Percentiles rank a stretch among this genome's conserved stretches.
These are phyloP conservation scores for Bucco capensis DNA, from an alignment of 2,113 vertebrate species.

Conservation along the genomic window DNA sequence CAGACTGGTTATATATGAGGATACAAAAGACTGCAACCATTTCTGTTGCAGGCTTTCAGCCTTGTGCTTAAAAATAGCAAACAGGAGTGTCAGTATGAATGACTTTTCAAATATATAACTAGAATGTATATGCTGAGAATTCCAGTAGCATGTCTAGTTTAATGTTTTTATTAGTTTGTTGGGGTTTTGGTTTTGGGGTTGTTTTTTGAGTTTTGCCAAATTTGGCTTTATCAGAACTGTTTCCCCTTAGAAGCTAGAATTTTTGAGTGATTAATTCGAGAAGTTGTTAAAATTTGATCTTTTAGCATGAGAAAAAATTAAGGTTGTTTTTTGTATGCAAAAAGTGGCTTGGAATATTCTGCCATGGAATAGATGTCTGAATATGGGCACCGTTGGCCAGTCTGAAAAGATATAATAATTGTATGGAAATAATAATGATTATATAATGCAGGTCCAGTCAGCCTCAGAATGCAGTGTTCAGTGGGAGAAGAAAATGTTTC, in stretches of 20 bases:
- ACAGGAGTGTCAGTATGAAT: conserved; percentile 1
- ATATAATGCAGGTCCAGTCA: neutral
- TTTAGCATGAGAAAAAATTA: neutral
- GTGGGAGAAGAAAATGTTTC: neutral
- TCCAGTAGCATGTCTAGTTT: neutral
- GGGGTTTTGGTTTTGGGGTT: neutral
- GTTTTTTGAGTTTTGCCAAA: neutral
- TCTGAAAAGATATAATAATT: neutral
- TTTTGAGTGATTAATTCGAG: neutral
- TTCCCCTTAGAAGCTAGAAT: neutral
- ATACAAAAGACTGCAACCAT: conserved; percentile 10
- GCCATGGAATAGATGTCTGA: neutral
- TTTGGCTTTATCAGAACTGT: neutral
- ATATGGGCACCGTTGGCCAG: neutral
- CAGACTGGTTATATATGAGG: neutral
- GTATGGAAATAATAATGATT: neutral
- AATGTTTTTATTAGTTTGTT: conserved; percentile 1
- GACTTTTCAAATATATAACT: conserved; percentile 19
- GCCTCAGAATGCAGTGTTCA: neutral
- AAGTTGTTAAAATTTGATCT: neutral
- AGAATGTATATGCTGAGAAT: neutral
- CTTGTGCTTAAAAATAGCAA: conserved; percentile 39
- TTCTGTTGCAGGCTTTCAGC: neutral
- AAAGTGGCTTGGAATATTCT: neutral
- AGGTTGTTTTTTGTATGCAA: neutral